Percentiles rank a stretch among this genome's conserved stretches.
Conservation (phyloP, 2,888 invertebrate genomes). For the Scaeva pyrastri region DNA sequence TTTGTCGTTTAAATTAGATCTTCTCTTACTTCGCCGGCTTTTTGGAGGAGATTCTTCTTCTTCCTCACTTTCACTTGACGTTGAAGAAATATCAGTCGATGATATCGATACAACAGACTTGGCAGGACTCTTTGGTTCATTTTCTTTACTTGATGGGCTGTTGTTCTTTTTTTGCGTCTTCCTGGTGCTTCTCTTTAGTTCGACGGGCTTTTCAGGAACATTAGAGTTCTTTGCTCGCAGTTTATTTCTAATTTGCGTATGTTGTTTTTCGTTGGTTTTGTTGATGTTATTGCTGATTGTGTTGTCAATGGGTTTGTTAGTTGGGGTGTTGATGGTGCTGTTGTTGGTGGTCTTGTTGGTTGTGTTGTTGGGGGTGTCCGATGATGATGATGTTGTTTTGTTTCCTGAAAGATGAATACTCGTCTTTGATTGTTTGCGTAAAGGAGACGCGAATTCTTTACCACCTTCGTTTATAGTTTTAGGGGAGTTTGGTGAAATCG, state of each 20-base stretch:
- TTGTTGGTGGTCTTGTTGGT: slow-evolving; percentile 20
- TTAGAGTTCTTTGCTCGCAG: slow-evolving; percentile 60
- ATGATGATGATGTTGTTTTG: not conserved
- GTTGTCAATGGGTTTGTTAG: no score
- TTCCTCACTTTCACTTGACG: slow-evolving; percentile 28
- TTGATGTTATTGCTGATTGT: not conserved
- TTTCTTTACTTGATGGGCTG: slow-evolving; percentile 73
- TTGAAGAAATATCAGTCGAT: slow-evolving; percentile 13
- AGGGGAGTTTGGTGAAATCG: slow-evolving; percentile 75
- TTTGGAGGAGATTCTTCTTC: slow-evolving; percentile 7
- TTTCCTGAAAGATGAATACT: slow-evolving; percentile 69
- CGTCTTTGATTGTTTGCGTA: slow-evolving; percentile 78
- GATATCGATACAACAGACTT: slow-evolving; percentile 24
- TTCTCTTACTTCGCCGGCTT: not conserved
- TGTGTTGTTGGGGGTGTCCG: not conserved
- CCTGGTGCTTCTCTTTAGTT: slow-evolving; percentile 19
- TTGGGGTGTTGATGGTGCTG: slow-evolving; percentile 2
- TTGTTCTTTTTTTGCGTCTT: slow-evolving; percentile 45
- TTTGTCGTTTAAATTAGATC: not conserved
- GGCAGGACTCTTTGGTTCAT: slow-evolving; percentile 62
- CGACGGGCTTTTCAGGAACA: slow-evolving; percentile 44
- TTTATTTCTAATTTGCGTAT: slow-evolving; percentile 27
- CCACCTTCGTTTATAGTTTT: slow-evolving; percentile 53
- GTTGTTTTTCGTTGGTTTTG: slow-evolving; percentile 33
- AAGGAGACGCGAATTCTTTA: slow-evolving; percentile 76